Evolutionary conservation across 2,888 invertebrate genomes (phyloP).

Genomic region (Lasioglossum figueresi): DNA sequence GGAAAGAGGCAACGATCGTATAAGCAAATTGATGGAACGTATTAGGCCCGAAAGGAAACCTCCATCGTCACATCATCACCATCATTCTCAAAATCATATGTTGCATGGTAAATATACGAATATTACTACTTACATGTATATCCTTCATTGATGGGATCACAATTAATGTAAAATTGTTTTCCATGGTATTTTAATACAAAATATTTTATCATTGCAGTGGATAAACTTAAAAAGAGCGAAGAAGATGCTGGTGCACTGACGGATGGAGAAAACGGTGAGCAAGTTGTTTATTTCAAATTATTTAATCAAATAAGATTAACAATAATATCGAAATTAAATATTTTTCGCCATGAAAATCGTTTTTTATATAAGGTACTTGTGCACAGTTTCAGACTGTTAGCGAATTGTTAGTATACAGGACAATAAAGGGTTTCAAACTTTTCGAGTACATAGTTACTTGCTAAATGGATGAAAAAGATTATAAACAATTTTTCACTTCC

Average conservation of each 20-base stretch:
- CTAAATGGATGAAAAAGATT: neutral
- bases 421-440: neutral
- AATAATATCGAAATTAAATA: neutral
- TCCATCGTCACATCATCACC: constrained; percentile 83
- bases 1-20: constrained; percentile 89
- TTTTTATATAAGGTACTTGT: neutral
- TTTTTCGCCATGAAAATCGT: neutral
- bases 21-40: constrained; percentile 90
- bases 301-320: neutral
- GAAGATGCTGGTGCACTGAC: constrained; percentile 78
- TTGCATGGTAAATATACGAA: constrained; percentile 73
- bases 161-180: neutral
- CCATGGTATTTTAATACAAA: neutral
- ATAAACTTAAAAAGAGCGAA: constrained; percentile 81
- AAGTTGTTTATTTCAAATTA: neutral
- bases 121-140: neutral
- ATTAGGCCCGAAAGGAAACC: constrained; percentile 85
- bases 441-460: neutral
- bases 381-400: neutral
- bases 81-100: constrained; percentile 77
- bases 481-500: neutral
- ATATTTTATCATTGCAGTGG: constrained; percentile 76
- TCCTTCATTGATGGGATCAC: neutral
- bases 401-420: neutral
- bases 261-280: constrained; percentile 83